Percentiles rank a stretch among this genome's conserved stretches.
These are phyloP conservation scores for Rhea americana DNA, from an alignment of 2,113 vertebrate species.

Conservation along the genomic window DNA sequence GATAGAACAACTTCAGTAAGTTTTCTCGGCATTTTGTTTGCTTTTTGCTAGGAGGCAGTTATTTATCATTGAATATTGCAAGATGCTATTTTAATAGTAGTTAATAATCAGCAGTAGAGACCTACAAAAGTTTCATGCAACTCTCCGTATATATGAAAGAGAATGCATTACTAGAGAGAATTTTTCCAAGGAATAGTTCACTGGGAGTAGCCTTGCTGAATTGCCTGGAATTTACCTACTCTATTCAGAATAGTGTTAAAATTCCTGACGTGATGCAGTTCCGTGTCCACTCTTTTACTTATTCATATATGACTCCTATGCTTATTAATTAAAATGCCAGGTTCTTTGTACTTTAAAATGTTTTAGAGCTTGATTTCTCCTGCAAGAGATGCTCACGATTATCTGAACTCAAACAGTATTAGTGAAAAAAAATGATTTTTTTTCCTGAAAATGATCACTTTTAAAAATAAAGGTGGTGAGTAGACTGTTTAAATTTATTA, in stretches of 20 bases:
- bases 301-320: neutral
- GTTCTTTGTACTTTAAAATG: neutral
- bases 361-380: neutral
- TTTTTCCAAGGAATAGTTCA: neutral
- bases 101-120: neutral
- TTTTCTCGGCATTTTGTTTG: neutral
- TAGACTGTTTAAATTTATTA: neutral
- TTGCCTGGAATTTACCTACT: neutral
- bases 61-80: neutral
- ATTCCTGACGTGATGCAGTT: neutral
- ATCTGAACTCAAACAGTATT: neutral
- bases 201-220: neutral
- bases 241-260: neutral
- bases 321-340: neutral
- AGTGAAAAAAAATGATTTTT: neutral
- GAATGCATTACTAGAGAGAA: neutral
- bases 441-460: neutral
- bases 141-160: neutral
- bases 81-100: neutral
- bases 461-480: neutral
- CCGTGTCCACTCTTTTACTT: fast-evolving
- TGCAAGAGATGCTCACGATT: neutral
- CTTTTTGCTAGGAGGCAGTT: neutral
- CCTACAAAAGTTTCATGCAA: neutral
- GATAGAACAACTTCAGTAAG: neutral